Evolutionary conservation across 1,140 invertebrate genomes (phyloP).

Genomic region (Cotesia glomerata): DNA sequence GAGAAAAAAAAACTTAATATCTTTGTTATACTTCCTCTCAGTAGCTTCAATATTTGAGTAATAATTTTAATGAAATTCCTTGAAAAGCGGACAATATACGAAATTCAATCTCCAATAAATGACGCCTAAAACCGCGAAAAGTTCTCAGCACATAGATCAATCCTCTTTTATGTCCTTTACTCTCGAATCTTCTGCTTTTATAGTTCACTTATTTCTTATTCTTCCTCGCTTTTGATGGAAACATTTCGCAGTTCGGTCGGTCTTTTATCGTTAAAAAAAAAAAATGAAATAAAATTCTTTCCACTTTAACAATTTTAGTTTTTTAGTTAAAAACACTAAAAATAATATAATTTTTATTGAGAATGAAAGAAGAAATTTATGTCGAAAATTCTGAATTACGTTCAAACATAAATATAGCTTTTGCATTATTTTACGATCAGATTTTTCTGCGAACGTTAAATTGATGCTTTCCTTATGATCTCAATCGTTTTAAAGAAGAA

Average conservation of each 20-base stretch:
- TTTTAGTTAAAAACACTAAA: not conserved
- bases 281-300: constrained; percentile 1
- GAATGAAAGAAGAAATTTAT: not conserved
- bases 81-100: constrained; percentile 33
- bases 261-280: not conserved
- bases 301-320: not conserved
- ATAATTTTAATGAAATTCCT: constrained; percentile 58
- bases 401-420: not conserved
- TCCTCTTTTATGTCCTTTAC: not conserved
- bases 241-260: not conserved
- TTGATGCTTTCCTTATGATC: not conserved
- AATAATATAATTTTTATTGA: not conserved
- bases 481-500: not conserved
- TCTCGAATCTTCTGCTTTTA: not conserved
- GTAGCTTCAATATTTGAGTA: constrained; percentile 45
- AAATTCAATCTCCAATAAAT: constrained; percentile 48
- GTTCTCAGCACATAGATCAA: constrained; percentile 1
- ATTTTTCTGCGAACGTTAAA: not conserved
- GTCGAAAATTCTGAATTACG: not conserved
- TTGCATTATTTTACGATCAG: not conserved
- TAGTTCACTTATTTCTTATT: not conserved
- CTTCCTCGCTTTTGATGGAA: not conserved
- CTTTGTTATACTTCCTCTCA: constrained; percentile 34
- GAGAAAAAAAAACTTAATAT: not conserved
- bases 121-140: constrained; percentile 20